Base-by-base conservation (phyloP, 1,140 invertebrate genomes). In the Meloidogyne hapla region DNA sequence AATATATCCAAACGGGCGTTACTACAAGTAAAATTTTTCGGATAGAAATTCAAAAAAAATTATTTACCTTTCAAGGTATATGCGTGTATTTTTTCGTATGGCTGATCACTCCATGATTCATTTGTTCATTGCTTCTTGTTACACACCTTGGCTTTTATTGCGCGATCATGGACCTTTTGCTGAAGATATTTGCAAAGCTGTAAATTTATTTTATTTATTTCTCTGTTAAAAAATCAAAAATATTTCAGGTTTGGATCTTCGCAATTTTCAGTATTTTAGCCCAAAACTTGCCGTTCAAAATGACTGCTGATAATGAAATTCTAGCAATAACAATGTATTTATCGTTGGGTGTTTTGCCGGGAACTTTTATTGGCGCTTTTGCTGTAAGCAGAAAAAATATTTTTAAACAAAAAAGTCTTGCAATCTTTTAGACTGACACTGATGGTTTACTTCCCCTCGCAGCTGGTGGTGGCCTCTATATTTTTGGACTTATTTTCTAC, bases 231-330 rank as follows among this genome's bases (percentile, higher is more conserved):
- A 48, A 48, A 48, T 18, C 33, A 33, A 48, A 48, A 56, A 56
- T 56, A 4, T 56, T n/a, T 56, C 18, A 56, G 48, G 48, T 56
- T n/a, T 56, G 48, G 48, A 13, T 56, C n/a, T 56, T 56, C 12
- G 48, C 48, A n/a, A 56, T 56, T 56, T 56, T 56, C n/a, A 56
- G 48, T n/a, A 56, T 56, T n/a, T n/a, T 56, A n/a, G 48, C 48
- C n/a, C 48, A 56, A 21, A 56, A 56, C 6, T 21, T 56, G 18
- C 12, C 48, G 5, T 56, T 56, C n/a, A 56, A 56, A n/a, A 6
- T 56, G 12, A 56, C 48, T 8, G n/a, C n/a, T 56, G 48, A 56
- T 21, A 56, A 13, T 56, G 48, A 56, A 56, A 4, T 56, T 18
- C 12, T 56, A n/a, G 48, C 48, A 5, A 15, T 56, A 56, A 56